Evolutionary conservation across 2,888 invertebrate genomes (phyloP).

Genomic region (Candidula unifasciata): DNA sequence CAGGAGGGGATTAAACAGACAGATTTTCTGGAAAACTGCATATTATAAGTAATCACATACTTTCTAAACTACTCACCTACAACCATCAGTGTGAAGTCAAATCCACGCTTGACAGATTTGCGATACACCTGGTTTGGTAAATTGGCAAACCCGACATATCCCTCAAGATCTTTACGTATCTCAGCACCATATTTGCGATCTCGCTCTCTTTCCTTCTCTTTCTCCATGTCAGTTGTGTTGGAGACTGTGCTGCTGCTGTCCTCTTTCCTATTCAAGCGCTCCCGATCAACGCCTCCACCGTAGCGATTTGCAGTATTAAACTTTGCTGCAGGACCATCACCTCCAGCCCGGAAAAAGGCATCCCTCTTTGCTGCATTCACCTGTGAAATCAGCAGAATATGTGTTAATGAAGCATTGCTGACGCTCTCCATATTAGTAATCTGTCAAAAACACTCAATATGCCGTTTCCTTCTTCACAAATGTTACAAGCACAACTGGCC

Average conservation of each 20-base stretch:
- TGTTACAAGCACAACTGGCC: no score
- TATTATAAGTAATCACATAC: no score
- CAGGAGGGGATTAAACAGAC: no score
- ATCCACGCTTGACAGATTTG: slow-evolving; percentile 75
- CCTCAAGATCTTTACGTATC: slow-evolving; percentile 68
- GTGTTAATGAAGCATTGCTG: no score
- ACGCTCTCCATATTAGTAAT: no score
- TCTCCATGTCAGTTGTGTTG: slow-evolving; percentile 44
- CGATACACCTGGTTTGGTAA: slow-evolving; percentile 76
- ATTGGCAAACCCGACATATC: slow-evolving; percentile 75
- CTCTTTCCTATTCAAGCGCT: slow-evolving; percentile 59
- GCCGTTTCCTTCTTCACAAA: no score
- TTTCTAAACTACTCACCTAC: slow-evolving; percentile 83
- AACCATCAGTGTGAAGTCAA: slow-evolving; percentile 76
- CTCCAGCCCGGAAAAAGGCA: slow-evolving; percentile 69
- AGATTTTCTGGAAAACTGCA: no score
- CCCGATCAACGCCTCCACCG: slow-evolving; percentile 58
- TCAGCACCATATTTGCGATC: slow-evolving; percentile 56
- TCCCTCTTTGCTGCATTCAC: slow-evolving; percentile 73
- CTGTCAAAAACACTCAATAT: no score
- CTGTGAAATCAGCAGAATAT: slow-evolving; percentile 55
- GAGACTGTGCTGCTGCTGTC: slow-evolving; percentile 45
- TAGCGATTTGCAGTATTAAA: slow-evolving; percentile 70
- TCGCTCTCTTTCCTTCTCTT: slow-evolving; percentile 54
- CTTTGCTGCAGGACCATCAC: slow-evolving; percentile 60